Evolutionary conservation across 2,113 vertebrate genomes (phyloP).

Genomic region (Edolisoma coerulescens): DNA sequence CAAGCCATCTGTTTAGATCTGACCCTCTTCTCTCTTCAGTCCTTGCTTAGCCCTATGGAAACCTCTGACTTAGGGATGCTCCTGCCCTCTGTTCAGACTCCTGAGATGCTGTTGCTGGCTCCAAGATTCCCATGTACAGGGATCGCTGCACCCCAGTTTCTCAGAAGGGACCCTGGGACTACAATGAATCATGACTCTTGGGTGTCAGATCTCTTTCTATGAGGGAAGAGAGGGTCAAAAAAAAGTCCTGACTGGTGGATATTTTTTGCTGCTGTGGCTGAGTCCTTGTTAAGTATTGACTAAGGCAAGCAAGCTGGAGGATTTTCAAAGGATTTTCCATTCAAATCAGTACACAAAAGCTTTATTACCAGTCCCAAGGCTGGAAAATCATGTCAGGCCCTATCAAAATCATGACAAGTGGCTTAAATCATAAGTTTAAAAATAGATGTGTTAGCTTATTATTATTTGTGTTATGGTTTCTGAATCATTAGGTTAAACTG

Average conservation of each 20-base stretch:
- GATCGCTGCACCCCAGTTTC: not conserved
- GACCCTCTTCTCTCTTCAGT: not conserved
- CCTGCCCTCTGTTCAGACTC: not conserved
- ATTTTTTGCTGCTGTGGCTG: constrained; percentile 9
- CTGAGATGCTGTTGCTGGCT: not conserved
- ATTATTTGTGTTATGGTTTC: constrained; percentile 28
- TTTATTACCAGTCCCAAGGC: not conserved
- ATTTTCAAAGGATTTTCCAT: constrained; percentile 48
- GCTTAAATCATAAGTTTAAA: constrained; percentile 22
- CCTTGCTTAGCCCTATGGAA: not conserved
- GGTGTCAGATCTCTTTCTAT: not conserved
- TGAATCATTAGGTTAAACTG: constrained; percentile 34
- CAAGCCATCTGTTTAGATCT: not conserved
- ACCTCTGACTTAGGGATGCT: not conserved
- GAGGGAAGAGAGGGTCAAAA: not conserved
- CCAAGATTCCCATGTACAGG: not conserved
- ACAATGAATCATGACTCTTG: not conserved
- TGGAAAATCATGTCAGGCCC: constrained; percentile 8
- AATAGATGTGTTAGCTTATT: constrained; percentile 30
- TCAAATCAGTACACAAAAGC: constrained; percentile 28
- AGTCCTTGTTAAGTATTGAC: not conserved
- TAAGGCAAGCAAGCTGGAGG: not conserved
- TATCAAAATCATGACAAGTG: constrained; percentile 36
- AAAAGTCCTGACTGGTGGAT: not conserved
- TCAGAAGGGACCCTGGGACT: not conserved